A percentile compares a stretch with the other conserved stretches of the same genome.
phyloP scores from a whole-genome alignment of 1,140 invertebrate genomes.

The Colletes latitarsis region DNA sequence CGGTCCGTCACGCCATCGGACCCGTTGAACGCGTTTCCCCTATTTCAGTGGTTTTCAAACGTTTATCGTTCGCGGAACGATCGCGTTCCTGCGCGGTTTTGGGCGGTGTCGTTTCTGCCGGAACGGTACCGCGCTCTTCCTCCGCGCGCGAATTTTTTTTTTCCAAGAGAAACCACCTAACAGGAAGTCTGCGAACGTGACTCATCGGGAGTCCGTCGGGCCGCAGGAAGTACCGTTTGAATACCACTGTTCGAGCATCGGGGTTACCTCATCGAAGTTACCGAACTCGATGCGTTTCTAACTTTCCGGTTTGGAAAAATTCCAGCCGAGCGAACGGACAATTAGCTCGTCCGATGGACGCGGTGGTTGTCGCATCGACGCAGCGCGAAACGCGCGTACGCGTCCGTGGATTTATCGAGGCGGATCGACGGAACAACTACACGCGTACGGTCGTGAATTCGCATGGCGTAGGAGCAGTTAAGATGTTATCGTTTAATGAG shows the following conservation, averaged over 20 bases:
- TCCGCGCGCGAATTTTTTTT: neutral
- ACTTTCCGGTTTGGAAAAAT: neutral
- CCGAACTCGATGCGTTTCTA: neutral
- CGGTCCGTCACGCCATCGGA: constrained; percentile 34
- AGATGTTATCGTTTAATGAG: constrained; percentile 76
- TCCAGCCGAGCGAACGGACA: neutral
- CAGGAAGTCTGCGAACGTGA: too few relatives aligned
- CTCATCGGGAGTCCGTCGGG: neutral
- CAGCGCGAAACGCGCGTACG: neutral
- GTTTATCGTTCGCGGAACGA: neutral
- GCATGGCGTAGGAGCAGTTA: constrained; percentile 69
- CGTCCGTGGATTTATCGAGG: constrained; percentile 4
- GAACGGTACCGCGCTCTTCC: neutral
- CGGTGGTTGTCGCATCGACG: neutral
- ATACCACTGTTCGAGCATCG: neutral
- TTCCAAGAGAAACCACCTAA: neutral
- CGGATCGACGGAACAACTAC: constrained; percentile 48
- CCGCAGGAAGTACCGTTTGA: neutral
- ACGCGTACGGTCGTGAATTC: constrained; percentile 59
- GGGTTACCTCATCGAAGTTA: neutral
- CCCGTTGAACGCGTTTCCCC: constrained; percentile 20
- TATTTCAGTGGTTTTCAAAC: constrained; percentile 32
- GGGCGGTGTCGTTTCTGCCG: neutral
- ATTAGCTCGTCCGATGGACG: neutral
- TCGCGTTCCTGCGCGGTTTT: neutral